These are phyloP conservation scores for Cotesia congregata DNA, from an alignment of 2,888 invertebrate species.

Conservation along the genomic window DNA sequence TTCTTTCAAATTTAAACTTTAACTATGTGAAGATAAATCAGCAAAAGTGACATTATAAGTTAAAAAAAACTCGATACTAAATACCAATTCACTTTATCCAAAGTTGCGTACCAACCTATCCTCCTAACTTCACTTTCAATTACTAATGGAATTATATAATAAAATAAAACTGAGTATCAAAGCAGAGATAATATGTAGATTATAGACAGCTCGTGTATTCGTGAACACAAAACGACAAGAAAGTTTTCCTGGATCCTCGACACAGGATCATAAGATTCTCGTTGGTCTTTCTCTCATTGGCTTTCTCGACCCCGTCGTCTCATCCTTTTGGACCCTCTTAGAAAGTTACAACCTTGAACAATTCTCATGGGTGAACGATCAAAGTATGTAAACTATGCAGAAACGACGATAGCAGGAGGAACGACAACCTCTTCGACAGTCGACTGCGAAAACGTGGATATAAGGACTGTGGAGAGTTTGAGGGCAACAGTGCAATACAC, in stretches of 20 bases:
- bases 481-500: conserved; percentile 19
- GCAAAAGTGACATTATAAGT: too few species aligned
- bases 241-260: neutral
- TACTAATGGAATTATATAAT: neutral
- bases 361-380: conserved; percentile 50
- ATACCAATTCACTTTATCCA: neutral
- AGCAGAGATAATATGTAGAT: conserved; percentile 5
- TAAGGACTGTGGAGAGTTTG: conserved; percentile 35
- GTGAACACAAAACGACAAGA: neutral
- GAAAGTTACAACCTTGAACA: conserved; percentile 48
- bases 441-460: conserved; percentile 13
- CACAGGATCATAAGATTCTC: conserved; percentile 1
- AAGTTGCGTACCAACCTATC: neutral
- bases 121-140: neutral
- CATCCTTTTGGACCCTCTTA: conserved; percentile 29
- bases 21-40: too few species aligned
- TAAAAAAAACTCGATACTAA: too few species aligned
- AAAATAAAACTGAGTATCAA: conserved; percentile 5
- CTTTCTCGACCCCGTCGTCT: conserved; percentile 9
- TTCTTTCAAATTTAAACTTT: too few species aligned
- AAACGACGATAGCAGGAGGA: conserved; percentile 11
- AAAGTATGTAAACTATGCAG: conserved; percentile 51
- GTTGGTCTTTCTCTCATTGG: conserved; percentile 22
- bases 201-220: neutral
- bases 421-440: conserved; percentile 15